Conservation (phyloP, 2,113 vertebrate species). For the Podarcis raffonei region DNA sequence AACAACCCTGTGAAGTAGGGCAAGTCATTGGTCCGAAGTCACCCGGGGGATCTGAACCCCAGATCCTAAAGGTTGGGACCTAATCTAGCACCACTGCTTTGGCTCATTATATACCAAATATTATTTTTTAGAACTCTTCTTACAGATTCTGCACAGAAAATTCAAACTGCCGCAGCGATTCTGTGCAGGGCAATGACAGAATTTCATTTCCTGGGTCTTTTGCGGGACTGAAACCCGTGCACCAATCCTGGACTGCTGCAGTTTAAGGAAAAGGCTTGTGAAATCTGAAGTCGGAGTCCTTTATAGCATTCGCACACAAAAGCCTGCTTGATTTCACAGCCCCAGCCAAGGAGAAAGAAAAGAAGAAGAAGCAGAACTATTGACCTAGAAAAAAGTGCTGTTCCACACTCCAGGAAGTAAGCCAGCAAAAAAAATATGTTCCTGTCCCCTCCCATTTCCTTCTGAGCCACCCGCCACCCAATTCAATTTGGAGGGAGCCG, state of each 20-base stretch:
- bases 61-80: too few relatives aligned
- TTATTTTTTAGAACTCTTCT: background rate
- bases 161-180: too few relatives aligned
- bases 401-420: background rate
- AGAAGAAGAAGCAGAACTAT: too few relatives aligned
- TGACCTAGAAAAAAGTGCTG: background rate
- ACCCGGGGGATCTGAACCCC: too few relatives aligned
- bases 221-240: background rate
- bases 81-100: too few relatives aligned
- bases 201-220: background rate
- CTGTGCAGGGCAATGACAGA: background rate
- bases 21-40: too few relatives aligned
- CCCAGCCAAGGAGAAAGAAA: too few relatives aligned
- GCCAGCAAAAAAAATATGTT: background rate
- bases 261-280: background rate
- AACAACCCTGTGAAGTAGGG: too few relatives aligned
- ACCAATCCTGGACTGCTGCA: background rate
- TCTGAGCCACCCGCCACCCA: background rate
- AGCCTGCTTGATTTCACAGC: background rate
- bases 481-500: background rate
- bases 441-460: background rate
- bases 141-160: background rate
- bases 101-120: too few relatives aligned
- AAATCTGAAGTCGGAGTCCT: background rate
- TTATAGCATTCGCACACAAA: background rate